Base-by-base conservation (phyloP, 2,113 vertebrate species). In the Heterochromis multidens region DNA sequence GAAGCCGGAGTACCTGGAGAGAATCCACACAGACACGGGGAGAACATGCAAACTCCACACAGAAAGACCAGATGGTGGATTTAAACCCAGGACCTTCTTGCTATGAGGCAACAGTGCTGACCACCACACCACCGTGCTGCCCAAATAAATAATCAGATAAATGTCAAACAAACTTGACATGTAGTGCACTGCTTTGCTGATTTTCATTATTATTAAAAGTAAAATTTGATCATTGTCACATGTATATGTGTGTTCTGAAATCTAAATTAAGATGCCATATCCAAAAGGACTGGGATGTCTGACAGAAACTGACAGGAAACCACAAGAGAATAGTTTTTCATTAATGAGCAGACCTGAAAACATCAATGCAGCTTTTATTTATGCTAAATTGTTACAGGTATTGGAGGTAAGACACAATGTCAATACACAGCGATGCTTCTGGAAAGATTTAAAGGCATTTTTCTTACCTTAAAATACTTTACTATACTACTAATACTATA, bases 251-350 rank as follows among this genome's bases (percentile, higher is more conserved):
- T 27, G 11, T 72, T 27, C 23, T 72, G 43, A 49, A 52, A 72
- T 52, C 25, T 52, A 74, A 29, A 52, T 52, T 1, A 52, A 52
- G 17, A 21, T n/a, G n/a, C n/a, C n/a, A n/a, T n/a, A n/a, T 74
- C 25, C 16, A 31, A 21, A 52, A 27, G 2, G 0, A 21, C 25
- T 12, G 25, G 0, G n/a, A n/a, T n/a, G n/a, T n/a, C n/a, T n/a
- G n/a, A n/a, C 9, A 29, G 65, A 49, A 49, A 72, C 5, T 21
- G 43, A 52, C 17, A 21, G 10, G 7, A 74, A 72, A 21, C 43
- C 17, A 52, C 25, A 21, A 0, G 1, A 72, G 37, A 17, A 19
- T 2, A 6, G 16, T 29, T 72, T 49, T 72, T 13, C 1, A 72
- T 49, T 19, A 49, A 49, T 29, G 29, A 21, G 67, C 29, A 52